These are phyloP conservation scores for Zaprionus capensis DNA, from an alignment of 1,140 invertebrate genomes.

Conservation along the genomic window DNA sequence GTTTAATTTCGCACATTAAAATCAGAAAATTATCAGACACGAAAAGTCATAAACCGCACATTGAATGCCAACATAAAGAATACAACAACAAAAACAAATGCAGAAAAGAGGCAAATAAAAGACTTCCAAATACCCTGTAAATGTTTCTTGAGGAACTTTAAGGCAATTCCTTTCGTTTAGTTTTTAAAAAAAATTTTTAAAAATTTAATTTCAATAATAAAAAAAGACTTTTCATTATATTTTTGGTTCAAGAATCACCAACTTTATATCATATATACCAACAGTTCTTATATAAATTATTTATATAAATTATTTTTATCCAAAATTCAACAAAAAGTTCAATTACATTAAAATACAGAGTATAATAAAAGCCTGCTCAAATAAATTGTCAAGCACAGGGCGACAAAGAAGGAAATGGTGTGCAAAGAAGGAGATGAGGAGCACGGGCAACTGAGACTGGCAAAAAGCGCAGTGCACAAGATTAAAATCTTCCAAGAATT, in stretches of 20 bases:
- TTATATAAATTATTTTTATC: neutral
- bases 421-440: neutral
- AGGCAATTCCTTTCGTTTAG: neutral
- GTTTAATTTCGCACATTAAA: slow-evolving; percentile 84
- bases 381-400: neutral
- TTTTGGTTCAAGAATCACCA: no score
- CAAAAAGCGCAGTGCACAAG: slow-evolving; percentile 66
- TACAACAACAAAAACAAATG: slow-evolving; percentile 26
- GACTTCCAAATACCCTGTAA: slow-evolving; percentile 4
- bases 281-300: neutral
- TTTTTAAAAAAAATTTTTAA: neutral
- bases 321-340: neutral
- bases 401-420: neutral
- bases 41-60: slow-evolving; percentile 81
- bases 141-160: neutral
- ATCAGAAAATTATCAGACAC: slow-evolving; percentile 84
- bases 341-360: neutral
- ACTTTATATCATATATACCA: fast-evolving
- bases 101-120: neutral
- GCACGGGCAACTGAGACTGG: slow-evolving; percentile 2
- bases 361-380: slow-evolving; percentile 7
- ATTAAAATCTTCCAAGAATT: slow-evolving; percentile 84
- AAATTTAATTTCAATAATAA: no score
- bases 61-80: slow-evolving; percentile 55
- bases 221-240: no score